phyloP scores from a whole-genome alignment of 2,113 vertebrate genomes.

The Plotosus lineatus region DNA sequence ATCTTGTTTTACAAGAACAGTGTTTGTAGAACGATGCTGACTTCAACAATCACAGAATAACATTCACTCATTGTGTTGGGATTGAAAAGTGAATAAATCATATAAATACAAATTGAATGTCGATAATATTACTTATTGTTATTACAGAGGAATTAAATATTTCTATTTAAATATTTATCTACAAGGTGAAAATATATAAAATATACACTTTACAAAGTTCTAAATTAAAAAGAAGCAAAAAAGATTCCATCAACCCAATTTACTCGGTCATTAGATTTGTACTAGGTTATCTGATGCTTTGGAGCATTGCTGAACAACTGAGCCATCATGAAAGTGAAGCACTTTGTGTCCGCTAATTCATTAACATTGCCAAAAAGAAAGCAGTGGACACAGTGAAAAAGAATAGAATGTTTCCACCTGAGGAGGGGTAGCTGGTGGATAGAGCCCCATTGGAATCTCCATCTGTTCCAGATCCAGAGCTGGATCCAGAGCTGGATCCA shows the following conservation, averaged over 20 bases:
- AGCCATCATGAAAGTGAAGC: background rate
- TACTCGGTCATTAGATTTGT: background rate
- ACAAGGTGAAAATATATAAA: background rate
- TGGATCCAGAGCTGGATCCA: background rate
- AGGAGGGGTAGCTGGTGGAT: background rate
- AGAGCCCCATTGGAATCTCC: background rate
- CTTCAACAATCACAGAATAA: background rate
- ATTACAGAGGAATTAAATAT: background rate
- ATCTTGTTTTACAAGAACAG: background rate
- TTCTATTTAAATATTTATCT: background rate
- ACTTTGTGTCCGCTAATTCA: background rate
- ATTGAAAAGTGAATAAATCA: background rate
- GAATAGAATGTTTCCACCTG: background rate
- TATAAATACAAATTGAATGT: background rate
- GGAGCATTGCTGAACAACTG: background rate
- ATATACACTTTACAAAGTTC: background rate
- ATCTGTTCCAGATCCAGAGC: background rate
- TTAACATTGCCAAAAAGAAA: background rate
- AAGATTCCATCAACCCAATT: slow-evolving; percentile 1
- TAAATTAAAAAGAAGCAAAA: background rate
- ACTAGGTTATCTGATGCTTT: background rate
- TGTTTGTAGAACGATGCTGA: background rate
- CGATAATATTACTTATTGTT: background rate
- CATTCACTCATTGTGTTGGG: background rate
- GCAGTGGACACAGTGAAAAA: background rate